phyloP scores from a whole-genome alignment of 2,888 invertebrate species.

The Hydroisotoma schaefferi region DNA sequence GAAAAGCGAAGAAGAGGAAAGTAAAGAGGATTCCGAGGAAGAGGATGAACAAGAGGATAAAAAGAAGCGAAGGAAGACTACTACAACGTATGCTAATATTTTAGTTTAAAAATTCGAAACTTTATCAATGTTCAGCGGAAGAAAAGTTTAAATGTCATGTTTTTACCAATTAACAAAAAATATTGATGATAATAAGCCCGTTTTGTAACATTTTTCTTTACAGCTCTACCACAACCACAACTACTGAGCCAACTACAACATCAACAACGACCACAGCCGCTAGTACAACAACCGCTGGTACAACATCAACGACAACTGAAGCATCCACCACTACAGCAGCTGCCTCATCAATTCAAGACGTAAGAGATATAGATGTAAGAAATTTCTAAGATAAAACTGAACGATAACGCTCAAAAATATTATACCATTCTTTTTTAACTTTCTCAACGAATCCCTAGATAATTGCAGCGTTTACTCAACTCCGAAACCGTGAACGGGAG shows the following conservation, averaged over 20 bases:
- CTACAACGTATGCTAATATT: background rate
- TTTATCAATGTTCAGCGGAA: no score
- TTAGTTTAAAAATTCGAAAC: background rate
- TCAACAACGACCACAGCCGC: constrained; percentile 18
- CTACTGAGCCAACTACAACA: constrained; percentile 5
- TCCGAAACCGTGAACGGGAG: background rate
- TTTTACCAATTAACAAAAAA: no score
- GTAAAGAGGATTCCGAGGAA: background rate
- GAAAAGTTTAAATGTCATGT: no score
- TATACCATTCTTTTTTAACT: no score
- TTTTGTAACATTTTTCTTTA: no score
- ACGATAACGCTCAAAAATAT: no score
- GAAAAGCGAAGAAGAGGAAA: constrained; percentile 5
- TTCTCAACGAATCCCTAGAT: no score
- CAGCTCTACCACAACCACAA: constrained; percentile 1
- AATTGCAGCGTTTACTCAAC: background rate
- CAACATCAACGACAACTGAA: constrained; percentile 15
- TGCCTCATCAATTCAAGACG: constrained; percentile 28
- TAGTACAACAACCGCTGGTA: constrained; percentile 16
- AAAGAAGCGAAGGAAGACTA: background rate
- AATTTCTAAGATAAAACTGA: no score
- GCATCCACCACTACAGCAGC: constrained; percentile 25
- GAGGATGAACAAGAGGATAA: background rate
- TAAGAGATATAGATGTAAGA: constrained; percentile 2
- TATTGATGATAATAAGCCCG: no score